Evolutionary conservation across 2,113 vertebrate genomes (phyloP), one percentile per base, ranked within the genome.

Genomic region (Hemichromis elongatus): DNA sequence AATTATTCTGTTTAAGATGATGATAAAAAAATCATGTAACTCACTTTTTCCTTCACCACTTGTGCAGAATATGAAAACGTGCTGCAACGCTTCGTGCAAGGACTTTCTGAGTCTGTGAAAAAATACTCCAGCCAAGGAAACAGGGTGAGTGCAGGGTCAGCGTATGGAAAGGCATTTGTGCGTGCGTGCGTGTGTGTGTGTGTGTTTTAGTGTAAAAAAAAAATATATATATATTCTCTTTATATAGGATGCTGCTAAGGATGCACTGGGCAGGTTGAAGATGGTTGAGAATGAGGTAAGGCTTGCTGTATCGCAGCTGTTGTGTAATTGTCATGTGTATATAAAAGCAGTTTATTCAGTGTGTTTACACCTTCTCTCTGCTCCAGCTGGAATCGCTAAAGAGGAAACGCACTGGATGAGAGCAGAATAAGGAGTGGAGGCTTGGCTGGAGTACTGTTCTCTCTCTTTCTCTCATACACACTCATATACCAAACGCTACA

Each of bases 241-340:
- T 40, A 50, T 28, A 40, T 88, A 98, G 98, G 98, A 98, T 0
- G 96, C 96, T 3, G 98, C 98, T 6, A 98, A 98, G 91, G 97
- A 98, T 59, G 96, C 96, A 1, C 95, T 98, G 11, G 97, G 96
- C 66, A 95, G 97, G 83, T 52, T 97, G 84, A 98, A 96, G 92
- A 94, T 98, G 91, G 97, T 98, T 10, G 96, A 97, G 88, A 95
- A 37, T 1, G 98, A 98, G 96, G 98, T 98, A 79, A 89, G 92
- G 6, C 2, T n/a, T 30, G 50, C 50, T 42, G 2, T 52, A 11
- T 14, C 5, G 52, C 21, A 40, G 40, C 30, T 35, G 78, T 42
- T 83, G 73, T 7, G 24, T 56, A 11, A 19, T 82, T 18, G 50
- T 85, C 7, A 9, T 40, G 77, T 37, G 79, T 35, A 5, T 24